Base-by-base conservation (phyloP, 2,888 invertebrate genomes). In the Tachina grossa region DNA sequence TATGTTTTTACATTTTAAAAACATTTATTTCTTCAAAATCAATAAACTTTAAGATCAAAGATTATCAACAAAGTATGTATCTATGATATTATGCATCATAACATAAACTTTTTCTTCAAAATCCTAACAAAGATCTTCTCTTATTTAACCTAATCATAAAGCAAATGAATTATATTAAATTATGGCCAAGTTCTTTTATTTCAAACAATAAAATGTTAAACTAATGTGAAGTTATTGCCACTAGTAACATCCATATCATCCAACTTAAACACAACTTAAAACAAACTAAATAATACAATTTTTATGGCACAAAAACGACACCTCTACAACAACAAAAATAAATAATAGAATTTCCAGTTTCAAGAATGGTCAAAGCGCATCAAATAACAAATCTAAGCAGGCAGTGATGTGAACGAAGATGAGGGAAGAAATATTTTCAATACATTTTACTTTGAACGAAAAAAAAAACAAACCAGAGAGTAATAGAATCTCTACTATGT, bases 401-500 rank as follows among this genome's bases (percentile, higher is more conserved):
- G 71, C 82, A 81, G 51, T 63, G 69, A 69, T 77, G 78, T 78
- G 74, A 79, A 74, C 53, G 55, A 72, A 80, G 43, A 41, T n/a
- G 39, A 61, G 66, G 66, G 16, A 51, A 13, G 10, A 13, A 16
- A 63, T 49, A 63, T 43, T 59, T 77, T 41, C n/a, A 22, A 31
- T 59, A 49, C n/a, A 51, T 68, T 77, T 81, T 75, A 78, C 65
- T 51, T 59, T 71, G 61, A 71, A 71, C 65, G 76, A 49, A 31
- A 31, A 31, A 31, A 31, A 1, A 31, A 6, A 5, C 51, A 65
- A 83, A 83, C 82, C 85, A 53, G 82, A 85, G 55, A 71, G 85
- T 83, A 83, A 83, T 79, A 85, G 82, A 85, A 85, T 82, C 75
- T 85, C 74, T 83, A 79, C 79, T 82, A 85, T 71, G 85, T 85